Base-by-base conservation (phyloP, 2,888 invertebrate species). In the Lithodes maja region DNA sequence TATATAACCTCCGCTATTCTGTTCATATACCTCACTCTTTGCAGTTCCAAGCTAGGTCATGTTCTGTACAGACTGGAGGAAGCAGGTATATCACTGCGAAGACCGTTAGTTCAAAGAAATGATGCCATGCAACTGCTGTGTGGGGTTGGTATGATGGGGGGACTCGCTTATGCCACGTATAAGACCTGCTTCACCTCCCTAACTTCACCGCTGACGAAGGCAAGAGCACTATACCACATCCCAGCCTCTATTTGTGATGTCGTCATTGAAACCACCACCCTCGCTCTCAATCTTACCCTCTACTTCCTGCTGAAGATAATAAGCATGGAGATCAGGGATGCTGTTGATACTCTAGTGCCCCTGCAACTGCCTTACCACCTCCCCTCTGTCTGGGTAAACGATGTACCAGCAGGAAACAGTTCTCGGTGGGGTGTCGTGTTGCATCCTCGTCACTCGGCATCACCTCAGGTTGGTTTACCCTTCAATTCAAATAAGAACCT, bases 301-400 rank as follows among this genome's bases (percentile, higher is more conserved):
- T 85, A 88, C 84, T 80, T 80, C 12, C 52, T 88, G n/a, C 75
- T 88, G 1, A 88, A 88, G 54, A 5, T 85, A 1, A n/a, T 88
- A 54, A 88, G 88, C 50, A 50, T 81, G 61, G 85, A 88, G 81
- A 71, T 55, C 50, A 79, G 78, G 53, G 84, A 55, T 7, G 84
- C 75, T 7, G 85, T 88, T 17, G 68, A 50, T 52, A 12, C 52
- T 12, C 74, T 81, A 7, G 75, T n/a, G 12, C 55, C 54, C 1
- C 9, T 7, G 61, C 61, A 5, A 61, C 61, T 7, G 5, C 61
- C 61, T 61, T 61, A 61, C 61, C 61, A 61, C 61, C 61, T 61
- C 61, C 5, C 61, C 61, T 61, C 61, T 12, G 12, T 7, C 61
- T 61, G 61, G 61, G 61, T 61, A 5, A 61, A 61, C 61, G 61